These are phyloP conservation scores for Albula glossodonta DNA, from an alignment of 2,113 vertebrate genomes.

Conservation along the genomic window DNA sequence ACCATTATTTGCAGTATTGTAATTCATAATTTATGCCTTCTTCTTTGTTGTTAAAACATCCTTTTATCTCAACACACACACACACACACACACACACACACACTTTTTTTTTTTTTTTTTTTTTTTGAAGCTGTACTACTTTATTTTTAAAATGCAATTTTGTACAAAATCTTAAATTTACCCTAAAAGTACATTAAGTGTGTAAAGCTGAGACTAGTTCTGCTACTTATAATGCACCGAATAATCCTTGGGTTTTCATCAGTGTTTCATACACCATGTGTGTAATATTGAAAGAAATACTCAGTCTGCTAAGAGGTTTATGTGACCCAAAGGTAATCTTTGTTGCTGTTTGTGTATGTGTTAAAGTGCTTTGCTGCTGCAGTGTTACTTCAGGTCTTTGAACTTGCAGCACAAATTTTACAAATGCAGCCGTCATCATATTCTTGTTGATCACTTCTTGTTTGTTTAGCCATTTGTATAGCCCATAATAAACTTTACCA, in stretches of 20 bases:
- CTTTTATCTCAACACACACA: neutral
- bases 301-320: neutral
- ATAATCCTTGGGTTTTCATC: neutral
- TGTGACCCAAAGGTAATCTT: neutral
- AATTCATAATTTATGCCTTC: neutral
- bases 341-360: neutral
- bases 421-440: neutral
- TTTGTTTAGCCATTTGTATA: neutral
- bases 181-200: neutral
- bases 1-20: neutral
- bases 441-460: neutral
- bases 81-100: too few species aligned
- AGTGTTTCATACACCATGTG: neutral
- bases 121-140: neutral
- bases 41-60: too few species aligned
- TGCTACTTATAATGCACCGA: neutral
- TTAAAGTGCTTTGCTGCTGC: neutral
- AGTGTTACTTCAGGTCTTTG: neutral
- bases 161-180: neutral
- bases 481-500: too few species aligned
- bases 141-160: constrained; percentile 11
- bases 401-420: neutral
- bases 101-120: too few species aligned
- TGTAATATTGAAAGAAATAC: neutral
- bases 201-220: neutral